Evolutionary conservation across 2,888 invertebrate species (phyloP), one percentile per base, ranked within the genome.

Genomic region (Hyposoter didymator): DNA sequence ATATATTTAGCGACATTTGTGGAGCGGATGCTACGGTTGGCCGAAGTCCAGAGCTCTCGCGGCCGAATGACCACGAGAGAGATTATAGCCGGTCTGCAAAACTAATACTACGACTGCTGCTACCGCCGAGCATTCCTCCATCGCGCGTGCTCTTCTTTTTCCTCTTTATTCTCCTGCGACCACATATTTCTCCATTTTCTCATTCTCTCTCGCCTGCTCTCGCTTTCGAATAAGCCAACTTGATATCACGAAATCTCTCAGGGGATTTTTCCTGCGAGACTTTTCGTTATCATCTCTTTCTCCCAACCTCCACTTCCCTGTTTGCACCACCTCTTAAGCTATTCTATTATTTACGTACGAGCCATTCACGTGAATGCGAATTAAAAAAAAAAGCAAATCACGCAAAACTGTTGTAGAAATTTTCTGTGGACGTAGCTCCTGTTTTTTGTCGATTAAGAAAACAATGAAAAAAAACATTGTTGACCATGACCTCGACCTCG

Each of bases 1-100:
- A 89, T 92, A 92, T 91, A 92, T 92, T 92, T 91, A 92, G 91
- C 90, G 90, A 90, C 91, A 92, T 92, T 92, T 91, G 92, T 91
- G 89, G 91, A 92, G 84, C 92, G 92, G 91, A 92, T 92, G 92
- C 91, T 90, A 90, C 89, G 88, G 87, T 90, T 92, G 92, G 92
- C 92, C 84, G 84, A 82, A 85, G 89, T 91, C 92, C 92, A 92
- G 90, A 88, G 74, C 55, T 82, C 78, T 80, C 70, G 62, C 78
- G 82, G 78, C 78, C 75, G 87, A 85, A 82, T 84, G 62, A 64
- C 84, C 76, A 79, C 81, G 73, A 74, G 78, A 79, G 78, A 85
- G 59, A 80, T 80, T 80, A 66, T 73, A 80, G 66, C 28, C 47
- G 49, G 52, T 47, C 73, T 66, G 66, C 66, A 55, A 73, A 80